Evolutionary conservation across 2,797 vertebrate genomes (phyloP), one percentile per base, ranked within the genome.

Genomic region (Molossus alvarezi): DNA sequence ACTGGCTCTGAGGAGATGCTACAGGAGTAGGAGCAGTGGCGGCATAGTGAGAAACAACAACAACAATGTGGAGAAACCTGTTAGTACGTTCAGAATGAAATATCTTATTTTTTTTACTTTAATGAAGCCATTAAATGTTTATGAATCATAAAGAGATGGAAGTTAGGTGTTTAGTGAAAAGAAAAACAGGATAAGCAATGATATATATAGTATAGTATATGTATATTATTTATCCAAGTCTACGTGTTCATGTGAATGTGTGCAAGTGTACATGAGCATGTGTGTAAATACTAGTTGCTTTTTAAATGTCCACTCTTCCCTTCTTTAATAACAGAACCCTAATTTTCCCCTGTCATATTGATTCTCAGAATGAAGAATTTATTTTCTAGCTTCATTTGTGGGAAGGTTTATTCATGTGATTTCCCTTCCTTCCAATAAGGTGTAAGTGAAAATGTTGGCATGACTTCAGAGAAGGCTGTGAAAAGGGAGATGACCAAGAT

Each of bases 341-440:
- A 57, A 57, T 62, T 62, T 71, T 55, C 33, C 55, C 11, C 25
- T 67, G 18, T 21, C 25, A 13, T 29, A 89, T 17, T 82, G 6
- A 14, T 93, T 95, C 20, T 23, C n/a, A 62, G 11, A 82, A 89
- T 14, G 27, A 37, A 51, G 1, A 60, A 41, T 86, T 69, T 67
- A 57, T 48, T 84, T 76, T 90, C 17, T 77, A 82, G 11, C 5
- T 93, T 91, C 27, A 75, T 87, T 37, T 73, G 6, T 3, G 94
- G 29, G 6, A 23, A 67, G 11, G 1, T 69, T 12, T 13, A 73
- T 25, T 45, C 1, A 41, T 58, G 15, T 14, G 58, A 82, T n/a
- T 72, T 4, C 62, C 62, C n/a, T 88, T 76, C n/a, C 17, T 80
- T 88, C 33, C 77, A 67, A 72, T 62, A 15, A 77, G 25, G 23